Percentiles rank a stretch among this genome's conserved stretches.
Evolutionary conservation across 2,797 vertebrate genomes (phyloP).

Genomic region (Ceryle rudis): DNA sequence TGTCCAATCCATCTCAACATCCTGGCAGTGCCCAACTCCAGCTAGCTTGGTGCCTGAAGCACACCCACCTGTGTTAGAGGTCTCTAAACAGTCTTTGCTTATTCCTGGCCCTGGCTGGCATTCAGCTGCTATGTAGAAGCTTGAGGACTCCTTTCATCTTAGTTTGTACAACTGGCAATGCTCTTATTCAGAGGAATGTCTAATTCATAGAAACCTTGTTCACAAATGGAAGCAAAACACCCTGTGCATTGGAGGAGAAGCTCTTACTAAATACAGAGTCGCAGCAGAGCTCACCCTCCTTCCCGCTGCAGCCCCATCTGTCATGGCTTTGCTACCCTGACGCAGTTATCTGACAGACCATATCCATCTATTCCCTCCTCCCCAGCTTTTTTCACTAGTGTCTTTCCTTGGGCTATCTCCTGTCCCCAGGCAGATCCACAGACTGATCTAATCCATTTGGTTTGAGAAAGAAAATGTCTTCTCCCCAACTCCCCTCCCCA

Average conservation of each 20-base stretch:
- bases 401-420: background rate
- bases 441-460: background rate
- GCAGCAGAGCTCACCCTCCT: background rate
- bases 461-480: background rate
- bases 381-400: background rate
- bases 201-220: conserved; percentile 23
- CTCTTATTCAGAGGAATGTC: conserved; percentile 21
- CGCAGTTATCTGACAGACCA: background rate
- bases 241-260: conserved; percentile 2
- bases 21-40: background rate
- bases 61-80: background rate
- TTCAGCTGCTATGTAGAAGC: conserved; percentile 15
- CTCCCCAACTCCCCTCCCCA: background rate
- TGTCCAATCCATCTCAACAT: background rate
- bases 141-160: conserved; percentile 32
- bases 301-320: background rate
- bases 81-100: background rate
- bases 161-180: conserved; percentile 1
- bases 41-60: background rate
- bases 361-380: background rate
- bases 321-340: background rate
- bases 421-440: background rate
- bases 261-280: background rate
- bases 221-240: conserved; percentile 24
- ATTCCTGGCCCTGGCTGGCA: background rate